Conservation (phyloP, 1,140 invertebrate genomes). For the Mesaphorura yosii region DNA sequence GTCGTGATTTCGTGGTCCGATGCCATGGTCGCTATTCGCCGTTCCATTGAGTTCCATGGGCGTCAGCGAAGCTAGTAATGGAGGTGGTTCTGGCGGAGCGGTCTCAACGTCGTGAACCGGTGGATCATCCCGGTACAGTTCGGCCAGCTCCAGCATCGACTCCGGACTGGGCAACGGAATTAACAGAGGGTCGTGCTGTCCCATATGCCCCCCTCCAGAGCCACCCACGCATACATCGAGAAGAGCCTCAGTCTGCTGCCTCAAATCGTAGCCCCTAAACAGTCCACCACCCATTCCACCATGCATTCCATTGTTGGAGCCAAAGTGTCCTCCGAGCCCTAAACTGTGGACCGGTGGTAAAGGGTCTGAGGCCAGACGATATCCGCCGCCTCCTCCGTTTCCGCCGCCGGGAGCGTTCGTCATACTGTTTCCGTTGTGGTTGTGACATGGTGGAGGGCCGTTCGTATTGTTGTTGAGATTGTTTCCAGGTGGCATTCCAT, state of each 20-base stretch:
- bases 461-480: slow-evolving; percentile 15
- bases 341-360: slow-evolving; percentile 29
- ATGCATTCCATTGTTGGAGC: slow-evolving; percentile 15
- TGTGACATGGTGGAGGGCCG: slow-evolving; percentile 24
- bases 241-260: slow-evolving; percentile 28
- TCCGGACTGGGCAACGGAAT: slow-evolving; percentile 28
- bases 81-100: slow-evolving; percentile 30
- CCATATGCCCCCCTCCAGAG: slow-evolving; percentile 23
- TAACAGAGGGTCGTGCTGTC: slow-evolving; percentile 27
- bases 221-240: slow-evolving; percentile 30
- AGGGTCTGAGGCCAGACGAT: slow-evolving; percentile 25
- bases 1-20: slow-evolving; percentile 18
- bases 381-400: slow-evolving; percentile 15
- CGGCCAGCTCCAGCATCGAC: slow-evolving; percentile 29
- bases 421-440: slow-evolving; percentile 25
- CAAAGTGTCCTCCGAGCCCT: slow-evolving; percentile 29
- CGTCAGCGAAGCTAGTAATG: slow-evolving; percentile 30
- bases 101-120: slow-evolving; percentile 29
- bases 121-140: slow-evolving; percentile 31
- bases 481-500: slow-evolving; percentile 21
- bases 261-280: slow-evolving; percentile 23
- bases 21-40: slow-evolving; percentile 23
- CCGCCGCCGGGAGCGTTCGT: slow-evolving; percentile 3
- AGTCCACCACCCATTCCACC: slow-evolving; percentile 20
- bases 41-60: slow-evolving; percentile 22